Percentiles rank a stretch among this genome's conserved stretches.
phyloP scores from a whole-genome alignment of 2,797 vertebrate species.

The Triplophysa bombifrons region DNA sequence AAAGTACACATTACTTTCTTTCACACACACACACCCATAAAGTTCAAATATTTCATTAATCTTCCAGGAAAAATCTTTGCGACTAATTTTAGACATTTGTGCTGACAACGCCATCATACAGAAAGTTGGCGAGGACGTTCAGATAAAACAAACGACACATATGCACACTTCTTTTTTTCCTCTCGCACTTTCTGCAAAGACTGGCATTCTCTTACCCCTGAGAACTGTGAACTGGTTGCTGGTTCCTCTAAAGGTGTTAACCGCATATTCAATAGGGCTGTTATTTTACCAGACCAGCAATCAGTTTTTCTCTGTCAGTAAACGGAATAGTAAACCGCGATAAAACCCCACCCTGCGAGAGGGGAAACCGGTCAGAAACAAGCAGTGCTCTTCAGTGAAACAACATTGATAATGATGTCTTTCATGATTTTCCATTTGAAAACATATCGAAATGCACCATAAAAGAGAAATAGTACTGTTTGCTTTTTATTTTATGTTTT shows the following conservation, averaged over 20 bases:
- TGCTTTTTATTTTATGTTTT: no score
- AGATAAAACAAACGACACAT: conserved; percentile 21
- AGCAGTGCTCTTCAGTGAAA: conserved; percentile 29
- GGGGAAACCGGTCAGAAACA: conserved; percentile 43
- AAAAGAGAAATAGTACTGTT: no score
- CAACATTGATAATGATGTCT: background rate
- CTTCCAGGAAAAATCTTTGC: conserved; percentile 2
- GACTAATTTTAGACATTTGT: background rate
- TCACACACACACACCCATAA: conserved; percentile 1
- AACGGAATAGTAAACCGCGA: conserved; percentile 59
- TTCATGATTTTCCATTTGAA: background rate
- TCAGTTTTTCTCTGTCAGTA: conserved; percentile 74
- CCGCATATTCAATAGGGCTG: conserved; percentile 62
- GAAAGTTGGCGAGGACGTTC: background rate
- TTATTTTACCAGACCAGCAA: conserved; percentile 65
- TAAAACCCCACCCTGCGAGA: conserved; percentile 55
- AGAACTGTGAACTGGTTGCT: conserved; percentile 59
- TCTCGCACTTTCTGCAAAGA: conserved; percentile 18
- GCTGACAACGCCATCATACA: background rate
- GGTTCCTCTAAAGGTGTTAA: conserved; percentile 70
- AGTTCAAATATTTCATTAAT: background rate
- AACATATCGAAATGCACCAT: background rate
- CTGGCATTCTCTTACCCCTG: conserved; percentile 52
- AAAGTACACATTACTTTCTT: conserved; percentile 5
- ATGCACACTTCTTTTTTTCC: conserved; percentile 18